Base-by-base conservation (phyloP, 2,797 vertebrate species). In the Pogoniulus pusillus region DNA sequence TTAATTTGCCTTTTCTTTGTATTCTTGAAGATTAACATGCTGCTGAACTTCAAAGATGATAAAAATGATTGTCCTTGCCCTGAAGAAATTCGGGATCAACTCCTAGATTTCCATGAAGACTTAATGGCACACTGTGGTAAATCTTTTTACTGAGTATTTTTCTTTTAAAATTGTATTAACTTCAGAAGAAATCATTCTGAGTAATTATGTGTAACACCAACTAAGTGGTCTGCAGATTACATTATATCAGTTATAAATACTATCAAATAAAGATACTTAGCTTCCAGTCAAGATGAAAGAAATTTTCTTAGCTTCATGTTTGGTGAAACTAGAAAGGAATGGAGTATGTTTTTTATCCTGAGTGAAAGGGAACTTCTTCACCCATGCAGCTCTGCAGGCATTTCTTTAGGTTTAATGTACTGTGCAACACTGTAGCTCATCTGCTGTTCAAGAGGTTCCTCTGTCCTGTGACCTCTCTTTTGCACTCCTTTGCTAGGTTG, bases 111-210 rank as follows among this genome's bases (percentile, higher is more conserved):
- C 94, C 99, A 99, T 10, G 98, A 99, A 92, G 99, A 99, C 90
- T 96, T 99, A 79, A 99, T 99, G 99, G 98, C 97, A 64, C 99
- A 99, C 85, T 99, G 99, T 95, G 99, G 99, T 99, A 96, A 76
- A 30, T 41, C 54, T 75, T 76, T 2, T 63, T 75, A 82, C 43
- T 92, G 29, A 82, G 29, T 35, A 22, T 32, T 90, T 76, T 80
- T 54, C 15, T 60, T 80, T 62, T 77, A 4, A 3, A 80, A 68
- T 88, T 37, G 5, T 49, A 39, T 41, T 80, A 54, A 2, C 51
- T 54, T 80, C 77, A 78, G 18, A 75, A 65, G 17, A 29, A 64
- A 7, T 54, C 80, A 91, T 79, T 43, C 11, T 58, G 65, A 58
- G 71, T 68, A 39, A 29, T 68, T 79, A 60, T 68, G 32, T 19